A percentile compares a stretch with the other conserved stretches of the same genome.
These are phyloP conservation scores for Yasuhikotakia modesta DNA, from an alignment of 2,797 vertebrate genomes.

Conservation along the genomic window DNA sequence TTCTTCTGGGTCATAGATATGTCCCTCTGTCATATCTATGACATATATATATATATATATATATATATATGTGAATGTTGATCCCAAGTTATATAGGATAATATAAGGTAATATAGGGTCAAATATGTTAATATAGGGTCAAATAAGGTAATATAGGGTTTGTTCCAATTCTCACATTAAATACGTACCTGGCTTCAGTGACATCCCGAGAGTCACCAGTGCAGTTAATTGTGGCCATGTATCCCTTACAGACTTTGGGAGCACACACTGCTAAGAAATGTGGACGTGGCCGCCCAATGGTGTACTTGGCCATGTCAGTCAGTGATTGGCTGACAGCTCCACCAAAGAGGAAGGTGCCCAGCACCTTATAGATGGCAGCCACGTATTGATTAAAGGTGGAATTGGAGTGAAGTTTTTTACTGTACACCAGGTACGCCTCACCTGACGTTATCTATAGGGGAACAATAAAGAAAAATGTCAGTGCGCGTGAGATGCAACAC, in stretches of 20 bases:
- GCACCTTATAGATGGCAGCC: slow-evolving; percentile 90
- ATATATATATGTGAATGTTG: too few relatives aligned
- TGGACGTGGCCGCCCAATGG: slow-evolving; percentile 87
- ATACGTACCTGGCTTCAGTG: slow-evolving; percentile 84
- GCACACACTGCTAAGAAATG: slow-evolving; percentile 87
- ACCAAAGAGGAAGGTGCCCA: slow-evolving; percentile 91
- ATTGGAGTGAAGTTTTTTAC: slow-evolving; percentile 83
- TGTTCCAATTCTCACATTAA: not conserved
- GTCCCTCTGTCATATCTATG: too few relatives aligned
- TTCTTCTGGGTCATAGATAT: too few relatives aligned
- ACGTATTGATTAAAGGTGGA: slow-evolving; percentile 90
- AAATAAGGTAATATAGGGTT: too few relatives aligned
- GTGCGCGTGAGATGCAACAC: not conserved
- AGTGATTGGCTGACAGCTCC: slow-evolving; percentile 88
- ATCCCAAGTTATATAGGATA: too few relatives aligned
- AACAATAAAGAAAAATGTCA: not conserved
- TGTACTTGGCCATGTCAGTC: slow-evolving; percentile 93
- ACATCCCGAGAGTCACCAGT: slow-evolving; percentile 75
- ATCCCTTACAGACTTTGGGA: slow-evolving; percentile 80
- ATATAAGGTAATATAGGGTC: too few relatives aligned
- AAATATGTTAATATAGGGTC: too few relatives aligned
- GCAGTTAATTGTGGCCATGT: slow-evolving; percentile 81
- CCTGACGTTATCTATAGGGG: slow-evolving; percentile 73
- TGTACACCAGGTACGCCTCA: slow-evolving; percentile 88
- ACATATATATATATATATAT: too few relatives aligned